Base-by-base conservation (phyloP, 1,140 invertebrate species). In the Rhopalosiphum maidis region DNA sequence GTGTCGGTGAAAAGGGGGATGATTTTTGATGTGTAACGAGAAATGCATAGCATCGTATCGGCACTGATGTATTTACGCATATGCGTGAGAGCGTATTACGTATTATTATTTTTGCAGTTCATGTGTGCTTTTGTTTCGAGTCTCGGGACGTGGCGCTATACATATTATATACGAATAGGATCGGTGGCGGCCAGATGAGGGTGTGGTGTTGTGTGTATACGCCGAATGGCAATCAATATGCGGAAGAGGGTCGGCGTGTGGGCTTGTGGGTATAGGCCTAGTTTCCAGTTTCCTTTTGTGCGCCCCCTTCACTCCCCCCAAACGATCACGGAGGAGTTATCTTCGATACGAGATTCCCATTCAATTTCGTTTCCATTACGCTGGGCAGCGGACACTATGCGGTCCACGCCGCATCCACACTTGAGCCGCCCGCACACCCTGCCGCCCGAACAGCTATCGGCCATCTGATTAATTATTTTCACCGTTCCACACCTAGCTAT, bases 401-500 rank as follows among this genome's bases (percentile, higher is more conserved):
- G 85, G 85, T 43, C 25, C 41, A 41, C 25, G 2, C 85, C 15
- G 37, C 21, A 23, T 86, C 89, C 21, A 22, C 18, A 35, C 43
- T 88, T 46, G 21, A 18, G 15, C 86, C 35, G 35, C 4, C 46
- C 6, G 23, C 25, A 5, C n/a, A 2, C 11, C 35, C 77, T 15
- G 23, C 41, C 43, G 0, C 11, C 43, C 15, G 25, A 1, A 22
- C 86, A 6, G 86, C 46, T 22, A 88, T 51, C 87, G 48, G 51
- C 30, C 43, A 9, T 92, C 91, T 92, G 91, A 92, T 92, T 92
- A 92, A 92, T 92, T 92, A 92, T 85, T 92, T 85, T 83, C 82
- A 21, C 77, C 68, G 68, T 82, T 82, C 68, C 60, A 51, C 77
- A 85, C 91, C 77, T 54, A 41, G 41, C 41, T 41, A 77, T 77